Evolutionary conservation across 2,113 vertebrate species (phyloP), one percentile per base, ranked within the genome.

Genomic region (Anthoscopus minutus): DNA sequence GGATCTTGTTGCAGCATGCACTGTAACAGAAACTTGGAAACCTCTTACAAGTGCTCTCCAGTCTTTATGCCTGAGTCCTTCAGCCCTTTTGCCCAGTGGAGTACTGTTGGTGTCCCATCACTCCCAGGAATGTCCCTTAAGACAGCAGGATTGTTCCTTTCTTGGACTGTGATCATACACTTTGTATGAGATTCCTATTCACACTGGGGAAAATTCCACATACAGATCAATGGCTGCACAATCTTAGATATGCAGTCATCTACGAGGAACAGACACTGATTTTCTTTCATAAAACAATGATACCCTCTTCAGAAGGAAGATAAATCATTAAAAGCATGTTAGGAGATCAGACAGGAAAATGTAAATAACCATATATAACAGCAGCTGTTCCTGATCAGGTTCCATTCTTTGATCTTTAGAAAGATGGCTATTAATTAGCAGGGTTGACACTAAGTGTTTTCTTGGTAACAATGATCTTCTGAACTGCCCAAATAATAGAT

Each of bases 321-420:
- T 94, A 96, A 93, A 96, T 97, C 91, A 94, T 89, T 91, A 89
- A 89, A 96, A 94, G 69, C 72, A 88, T 92, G 93, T 89, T 94
- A 96, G 81, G 89, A 88, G 73, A 81, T 86, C 85, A 86, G 94
- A 72, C 80, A 95, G 92, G 89, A 89, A 95, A 95, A 96, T 62
- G 83, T 97, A 97, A 96, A 95, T 96, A 88, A 91, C 57, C 60
- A 38, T 28, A 44, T 13, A 72, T 89, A 93, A 84, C 33, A 50
- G 92, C 89, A 93, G 94, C 95, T 96, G 95, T 70, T 97, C 67
- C 93, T 91, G 84, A 93, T 95, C 90, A 95, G 84, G 47, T 90
- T 91, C 58, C 82, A 30, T 80, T 80, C 96, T 97, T 97, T 97
- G 95, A 97, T 97, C 96, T 97, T 93, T 81, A 80, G 70, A 42